Evolutionary conservation across 1,140 invertebrate species (phyloP), one percentile per base, ranked within the genome.

Genomic region (Caenorhabditis remanei): DNA sequence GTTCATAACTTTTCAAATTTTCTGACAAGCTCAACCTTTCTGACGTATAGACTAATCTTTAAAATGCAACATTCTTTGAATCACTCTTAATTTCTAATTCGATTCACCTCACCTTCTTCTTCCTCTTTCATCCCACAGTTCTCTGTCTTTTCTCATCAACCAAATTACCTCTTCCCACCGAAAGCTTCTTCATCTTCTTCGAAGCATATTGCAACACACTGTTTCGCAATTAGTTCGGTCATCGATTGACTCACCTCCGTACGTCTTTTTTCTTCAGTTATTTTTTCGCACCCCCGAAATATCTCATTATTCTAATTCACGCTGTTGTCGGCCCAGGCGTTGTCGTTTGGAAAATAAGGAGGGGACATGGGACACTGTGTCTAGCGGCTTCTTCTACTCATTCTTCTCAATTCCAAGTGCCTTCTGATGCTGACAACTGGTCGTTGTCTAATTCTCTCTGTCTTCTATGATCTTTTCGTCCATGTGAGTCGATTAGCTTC

Each of bases 281-380:
- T 21, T 71, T 16, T 14, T 71, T 71, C 41, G 21, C 61, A 63
- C 61, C 61, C 61, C 9, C 71, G 8, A 14, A 48, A 9, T 50
- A 46, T 24, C 71, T 79, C 71, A 79, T 79, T 79, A 79, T 79
- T 79, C 71, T 79, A 79, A 79, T 79, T 79, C 71, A 79, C 71
- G 71, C 63, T 41, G 32, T 32, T 21, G 63, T n/a, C n/a, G 32
- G 32, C 32, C 32, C 32, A 32, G 32, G 21, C 61, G 61, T 40
- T 40, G 32, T 40, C 21, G 61, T 63, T 24, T 7, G 61, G 24
- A 58, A 6, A n/a, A n/a, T 19, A 14, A 58, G 55, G 19, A 16
- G 55, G n/a, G n/a, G 55, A n/a, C 14, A 58, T 19, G 55, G 55
- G 19, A 63, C 5, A 63, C 61, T 63, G 61, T 63, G 21, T 11